Conservation (phyloP, 1,140 invertebrate species). For the Sycobia sp. region DNA sequence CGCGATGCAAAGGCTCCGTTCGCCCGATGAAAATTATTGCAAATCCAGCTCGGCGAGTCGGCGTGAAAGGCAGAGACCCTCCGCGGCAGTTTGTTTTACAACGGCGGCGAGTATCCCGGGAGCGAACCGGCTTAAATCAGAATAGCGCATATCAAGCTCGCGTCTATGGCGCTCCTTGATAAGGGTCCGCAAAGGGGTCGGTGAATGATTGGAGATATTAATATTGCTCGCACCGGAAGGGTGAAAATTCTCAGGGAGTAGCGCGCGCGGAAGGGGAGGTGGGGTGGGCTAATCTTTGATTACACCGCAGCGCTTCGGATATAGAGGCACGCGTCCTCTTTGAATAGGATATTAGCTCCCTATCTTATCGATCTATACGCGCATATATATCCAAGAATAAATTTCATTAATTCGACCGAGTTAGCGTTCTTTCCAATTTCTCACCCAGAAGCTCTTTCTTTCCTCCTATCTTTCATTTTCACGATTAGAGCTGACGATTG, state of each 20-base stretch:
- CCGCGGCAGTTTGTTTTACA: neutral
- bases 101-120: conserved; percentile 13
- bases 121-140: conserved; percentile 56
- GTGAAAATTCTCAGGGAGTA: conserved; percentile 39
- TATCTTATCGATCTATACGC: no score
- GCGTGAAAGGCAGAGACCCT: no score
- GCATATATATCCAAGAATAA: no score
- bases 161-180: conserved; percentile 54
- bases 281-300: conserved; percentile 18
- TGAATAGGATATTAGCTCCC: conserved; percentile 24
- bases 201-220: conserved; percentile 63
- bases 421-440: no score
- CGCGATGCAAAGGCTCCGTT: no score
- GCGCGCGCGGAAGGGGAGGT: no score
- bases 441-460: no score
- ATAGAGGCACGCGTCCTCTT: neutral
- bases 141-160: conserved; percentile 56
- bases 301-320: neutral
- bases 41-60: no score
- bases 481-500: no score
- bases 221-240: conserved; percentile 48
- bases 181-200: conserved; percentile 57
- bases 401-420: no score
- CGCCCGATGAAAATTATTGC: no score
- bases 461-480: no score